Evolutionary conservation across 2,888 invertebrate species (phyloP), one percentile per base, ranked within the genome.

Genomic region (Scotopteryx bipunctaria): DNA sequence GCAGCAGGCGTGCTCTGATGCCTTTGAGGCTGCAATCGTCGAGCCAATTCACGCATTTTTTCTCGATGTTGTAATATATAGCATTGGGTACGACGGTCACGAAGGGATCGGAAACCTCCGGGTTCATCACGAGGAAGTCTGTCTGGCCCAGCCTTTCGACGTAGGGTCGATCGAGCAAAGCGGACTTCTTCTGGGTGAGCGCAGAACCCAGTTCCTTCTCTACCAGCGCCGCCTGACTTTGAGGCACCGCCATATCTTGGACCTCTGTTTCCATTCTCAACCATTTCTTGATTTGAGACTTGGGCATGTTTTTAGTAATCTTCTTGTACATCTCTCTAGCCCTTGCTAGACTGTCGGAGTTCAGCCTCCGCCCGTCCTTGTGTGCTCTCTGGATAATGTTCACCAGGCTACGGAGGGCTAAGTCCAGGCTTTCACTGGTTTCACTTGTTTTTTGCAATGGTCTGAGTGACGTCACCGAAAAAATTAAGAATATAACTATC

Each of bases 31-130:
- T 82, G 53, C 88, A 88, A 42, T 85, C 82, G 15, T 84, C 84
- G 4, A 87, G 56, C 88, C 88, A 88, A 53, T 88, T 88, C 0
- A 81, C 81, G 35, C 88, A 88, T 55, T 73, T 71, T 52, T 84
- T 87, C 56, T 87, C 83, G 4, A 76, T 59, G 16, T 73, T 63
- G 27, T 85, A 84, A 42, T 79, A 83, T 1, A 88, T 79, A 13
- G 74, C 64, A 38, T 87, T 88, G 0, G 88, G 88, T 4, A 86
- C 31, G 5, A 84, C 66, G 0, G 86, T 86, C 0, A 81, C 83
- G 32, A 73, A 83, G 0, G 75, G 68, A 49, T 87, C 86, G 0
- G 17, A 0, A 0, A 50, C 5, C 0, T 65, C 66, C 0, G 76
- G 57, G 0, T 62, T 60, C 47, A 88, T 61, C 0, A 87, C 87